These are phyloP conservation scores for Panthera tigris DNA, from an alignment of 2,113 vertebrate genomes.

Conservation along the genomic window DNA sequence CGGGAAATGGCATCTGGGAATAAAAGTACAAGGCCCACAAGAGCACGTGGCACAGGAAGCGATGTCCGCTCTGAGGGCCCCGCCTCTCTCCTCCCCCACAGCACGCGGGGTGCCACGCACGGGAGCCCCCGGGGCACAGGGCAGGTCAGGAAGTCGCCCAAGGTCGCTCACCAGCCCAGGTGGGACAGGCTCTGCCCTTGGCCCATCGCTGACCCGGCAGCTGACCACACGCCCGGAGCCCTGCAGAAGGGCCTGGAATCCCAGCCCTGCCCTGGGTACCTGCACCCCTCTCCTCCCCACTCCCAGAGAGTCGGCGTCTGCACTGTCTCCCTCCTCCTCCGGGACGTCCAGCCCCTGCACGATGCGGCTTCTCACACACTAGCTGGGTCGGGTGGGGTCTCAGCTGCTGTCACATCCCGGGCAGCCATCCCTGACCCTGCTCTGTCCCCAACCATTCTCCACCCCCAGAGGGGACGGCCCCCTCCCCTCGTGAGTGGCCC, in stretches of 20 bases:
- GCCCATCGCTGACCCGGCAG: not conserved
- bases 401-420: not conserved
- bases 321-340: rapidly evolving
- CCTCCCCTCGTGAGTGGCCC: rapidly evolving
- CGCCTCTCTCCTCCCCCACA: not conserved
- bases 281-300: too few species aligned
- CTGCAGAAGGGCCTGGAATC: too few species aligned
- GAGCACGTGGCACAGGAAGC: not conserved
- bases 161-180: not conserved
- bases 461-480: not conserved
- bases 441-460: rapidly evolving
- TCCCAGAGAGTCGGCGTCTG: rapidly evolving
- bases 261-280: rapidly evolving
- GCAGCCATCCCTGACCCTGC: rapidly evolving
- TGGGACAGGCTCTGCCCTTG: rapidly evolving
- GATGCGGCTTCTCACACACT: not conserved
- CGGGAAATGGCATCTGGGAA: not conserved
- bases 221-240: not conserved
- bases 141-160: not conserved
- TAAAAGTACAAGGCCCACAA: rapidly evolving
- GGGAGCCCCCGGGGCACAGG: not conserved
- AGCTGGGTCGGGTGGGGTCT: not conserved
- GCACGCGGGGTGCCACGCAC: rapidly evolving
- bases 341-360: rapidly evolving
- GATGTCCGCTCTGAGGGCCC: rapidly evolving